Base-by-base conservation (phyloP, 2,888 invertebrate genomes). In the Erebia ligea region DNA sequence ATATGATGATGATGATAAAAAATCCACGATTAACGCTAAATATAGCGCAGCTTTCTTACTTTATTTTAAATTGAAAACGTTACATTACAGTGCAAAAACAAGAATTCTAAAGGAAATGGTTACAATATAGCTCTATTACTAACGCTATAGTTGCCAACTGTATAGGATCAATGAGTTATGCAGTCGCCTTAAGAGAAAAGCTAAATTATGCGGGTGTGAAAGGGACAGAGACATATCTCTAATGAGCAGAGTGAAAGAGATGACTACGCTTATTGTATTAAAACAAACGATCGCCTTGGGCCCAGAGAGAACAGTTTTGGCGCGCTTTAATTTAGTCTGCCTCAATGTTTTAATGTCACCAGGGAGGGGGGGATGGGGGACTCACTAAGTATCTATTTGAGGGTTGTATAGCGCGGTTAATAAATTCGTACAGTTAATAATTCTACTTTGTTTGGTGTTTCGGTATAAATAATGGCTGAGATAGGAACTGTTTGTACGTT, bases 271-370 rank as follows among this genome's bases (percentile, higher is more conserved):
- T 91, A 91, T 92, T 92, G 92, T 93, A 92, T 93, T 92, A 93
- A 93, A 92, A 92, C 90, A 92, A 93, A 92, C 91, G 92, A 87
- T 81, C 88, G 91, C 92, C 91, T 90, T 91, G 92, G 92, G 93
- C 87, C 89, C 86, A 73, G 87, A 87, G 89, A 88, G 88, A 88
- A 89, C 91, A 89, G 90, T 92, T 92, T 91, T 91, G 91, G 91
- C 90, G 88, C 87, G 91, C 88, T 93, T 91, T 92, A 92, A 93
- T 92, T 93, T 92, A 89, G 92, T 91, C 91, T 87, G 86, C 82
- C 84, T 89, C 89, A 87, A 91, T 91, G 91, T 91, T 91, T 90
- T 90, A 91, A 90, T 90, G 92, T 88, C 89, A 82, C 85, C 72
- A 76, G 88, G 88, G 87, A 83, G 78, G 77, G 79, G 79, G 80